Percentiles rank a stretch among this genome's conserved stretches.
Evolutionary conservation across 2,888 invertebrate genomes (phyloP).

Genomic region (Metellina segmentata): DNA sequence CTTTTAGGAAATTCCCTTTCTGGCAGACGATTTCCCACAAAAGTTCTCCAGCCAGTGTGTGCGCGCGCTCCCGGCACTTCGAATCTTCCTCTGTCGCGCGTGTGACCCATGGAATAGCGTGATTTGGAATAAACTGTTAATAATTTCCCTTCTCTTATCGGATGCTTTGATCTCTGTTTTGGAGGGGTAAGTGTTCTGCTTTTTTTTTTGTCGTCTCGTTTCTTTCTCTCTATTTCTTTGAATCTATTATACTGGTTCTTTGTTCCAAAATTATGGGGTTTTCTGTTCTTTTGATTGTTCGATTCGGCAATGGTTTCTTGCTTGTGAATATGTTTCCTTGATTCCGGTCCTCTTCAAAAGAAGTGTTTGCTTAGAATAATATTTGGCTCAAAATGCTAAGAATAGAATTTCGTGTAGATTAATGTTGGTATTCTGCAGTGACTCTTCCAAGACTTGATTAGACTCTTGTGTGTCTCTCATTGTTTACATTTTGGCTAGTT

Average conservation of each 20-base stretch:
- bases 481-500: too few relatives aligned
- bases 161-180: slow-evolving; percentile 28
- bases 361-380: neutral
- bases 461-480: too few relatives aligned
- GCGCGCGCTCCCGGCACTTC: neutral
- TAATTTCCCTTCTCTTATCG: slow-evolving; percentile 19
- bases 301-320: neutral
- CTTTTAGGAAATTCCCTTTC: slow-evolving; percentile 41
- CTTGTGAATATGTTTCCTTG: neutral
- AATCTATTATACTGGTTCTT: neutral
- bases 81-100: slow-evolving; percentile 17
- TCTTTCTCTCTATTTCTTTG: neutral
- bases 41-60: neutral
- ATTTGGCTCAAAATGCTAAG: too few relatives aligned
- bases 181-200: slow-evolving; percentile 29
- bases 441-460: too few relatives aligned
- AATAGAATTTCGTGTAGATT: too few relatives aligned
- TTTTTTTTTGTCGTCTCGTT: neutral
- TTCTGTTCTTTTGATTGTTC: neutral
- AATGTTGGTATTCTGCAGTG: too few relatives aligned
- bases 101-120: slow-evolving; percentile 32
- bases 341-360: neutral
- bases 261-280: neutral
- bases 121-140: slow-evolving; percentile 31
- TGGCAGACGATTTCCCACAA: slow-evolving; percentile 18